These are phyloP conservation scores for Ianthella basta DNA, from an alignment of 37 sponge, comb jelly and placozoan species.

Conservation along the genomic window DNA sequence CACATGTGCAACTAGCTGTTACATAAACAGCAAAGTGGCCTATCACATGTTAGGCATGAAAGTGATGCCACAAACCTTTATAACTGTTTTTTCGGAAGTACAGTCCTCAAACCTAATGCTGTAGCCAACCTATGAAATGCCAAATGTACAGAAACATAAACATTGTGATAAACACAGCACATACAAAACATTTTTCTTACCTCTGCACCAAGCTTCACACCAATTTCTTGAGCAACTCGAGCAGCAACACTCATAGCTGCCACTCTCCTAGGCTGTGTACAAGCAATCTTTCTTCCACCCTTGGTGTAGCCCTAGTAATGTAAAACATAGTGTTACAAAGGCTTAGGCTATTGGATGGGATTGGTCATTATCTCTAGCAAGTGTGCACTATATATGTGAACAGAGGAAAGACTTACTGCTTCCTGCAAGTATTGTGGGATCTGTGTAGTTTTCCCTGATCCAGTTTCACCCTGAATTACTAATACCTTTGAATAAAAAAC, in stretches of 20 bases:
- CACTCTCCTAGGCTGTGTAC: slow-evolving; percentile 98
- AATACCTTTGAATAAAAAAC: slow-evolving; percentile 57
- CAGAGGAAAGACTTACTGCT: slow-evolving; percentile 59
- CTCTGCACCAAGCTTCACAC: slow-evolving; percentile 96
- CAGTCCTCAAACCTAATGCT: slow-evolving; percentile 99
- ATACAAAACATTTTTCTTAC: slow-evolving; percentile 33
- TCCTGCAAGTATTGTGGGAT: slow-evolving; percentile 97
- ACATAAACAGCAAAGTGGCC: too few species aligned
- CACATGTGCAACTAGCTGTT: too few species aligned
- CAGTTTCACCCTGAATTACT: slow-evolving; percentile 98
- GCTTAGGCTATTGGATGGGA: too few species aligned
- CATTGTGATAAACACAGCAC: background rate
- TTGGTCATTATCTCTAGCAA: too few species aligned
- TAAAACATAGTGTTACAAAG: too few species aligned
- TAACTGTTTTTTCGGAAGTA: slow-evolving; percentile 93
- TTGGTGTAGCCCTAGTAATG: slow-evolving; percentile 78
- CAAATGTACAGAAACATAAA: background rate
- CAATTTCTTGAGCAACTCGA: slow-evolving; percentile 95
- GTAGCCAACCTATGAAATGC: slow-evolving; percentile 88
- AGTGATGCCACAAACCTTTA: slow-evolving; percentile 80
- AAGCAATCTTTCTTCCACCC: slow-evolving; percentile 87
- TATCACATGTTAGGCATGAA: too few species aligned
- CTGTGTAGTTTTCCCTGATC: slow-evolving; percentile 99
- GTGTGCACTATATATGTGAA: too few species aligned
- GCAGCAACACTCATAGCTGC: slow-evolving; percentile 99